Conservation (phyloP, 1,140 invertebrate species). For the Phthorimaea operculella region DNA sequence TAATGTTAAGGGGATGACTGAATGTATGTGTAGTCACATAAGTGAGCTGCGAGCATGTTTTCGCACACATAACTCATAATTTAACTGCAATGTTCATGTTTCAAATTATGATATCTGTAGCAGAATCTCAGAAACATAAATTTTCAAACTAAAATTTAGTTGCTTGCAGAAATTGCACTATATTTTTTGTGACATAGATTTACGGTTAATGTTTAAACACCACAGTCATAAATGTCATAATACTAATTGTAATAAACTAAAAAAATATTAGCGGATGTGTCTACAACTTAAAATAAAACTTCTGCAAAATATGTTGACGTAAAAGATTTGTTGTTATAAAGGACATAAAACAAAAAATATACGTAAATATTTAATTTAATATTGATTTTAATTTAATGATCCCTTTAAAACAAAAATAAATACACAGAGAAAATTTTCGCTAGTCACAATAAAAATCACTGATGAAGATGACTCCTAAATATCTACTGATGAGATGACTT, state of each 20-base stretch:
- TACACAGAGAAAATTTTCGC: too few species aligned
- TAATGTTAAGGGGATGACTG: conserved; percentile 15
- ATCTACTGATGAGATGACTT: too few species aligned
- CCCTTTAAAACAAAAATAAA: not conserved
- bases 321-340: conserved; percentile 59
- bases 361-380: conserved; percentile 66
- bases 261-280: not conserved
- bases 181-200: conserved; percentile 18
- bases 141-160: conserved; percentile 22
- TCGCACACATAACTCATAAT: conserved; percentile 21
- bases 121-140: conserved; percentile 31
- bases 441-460: too few species aligned
- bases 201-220: conserved; percentile 7
- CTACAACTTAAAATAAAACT: conserved; percentile 11
- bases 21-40: conserved; percentile 11
- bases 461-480: too few species aligned
- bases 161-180: conserved; percentile 36
- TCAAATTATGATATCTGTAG: conserved; percentile 39
- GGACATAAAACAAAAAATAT: conserved; percentile 59
- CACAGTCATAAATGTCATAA: not conserved
- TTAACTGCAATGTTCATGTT: conserved; percentile 29
- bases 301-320: conserved; percentile 52
- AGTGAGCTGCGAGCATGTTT: conserved; percentile 20
- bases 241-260: not conserved
- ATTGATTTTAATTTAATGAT: conserved; percentile 16